These are phyloP conservation scores for Spea multiplicata DNA, from an alignment of 2,113 vertebrate genomes.

Conservation along the genomic window DNA sequence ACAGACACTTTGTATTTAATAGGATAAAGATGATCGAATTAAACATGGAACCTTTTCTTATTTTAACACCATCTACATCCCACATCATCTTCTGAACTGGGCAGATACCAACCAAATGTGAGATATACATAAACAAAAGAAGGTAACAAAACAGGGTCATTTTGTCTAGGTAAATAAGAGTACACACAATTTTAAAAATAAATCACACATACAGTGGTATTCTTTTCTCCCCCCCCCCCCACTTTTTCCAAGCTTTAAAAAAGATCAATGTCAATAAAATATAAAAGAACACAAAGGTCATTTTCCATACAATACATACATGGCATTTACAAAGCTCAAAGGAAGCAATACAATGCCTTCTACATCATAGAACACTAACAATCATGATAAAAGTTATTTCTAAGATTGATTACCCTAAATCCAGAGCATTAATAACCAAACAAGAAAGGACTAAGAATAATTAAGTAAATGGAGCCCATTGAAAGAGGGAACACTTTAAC, in stretches of 20 bases:
- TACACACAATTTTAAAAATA: no score
- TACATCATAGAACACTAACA: constrained; percentile 26
- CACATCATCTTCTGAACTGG: no score
- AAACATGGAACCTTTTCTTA: no score
- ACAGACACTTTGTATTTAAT: no score
- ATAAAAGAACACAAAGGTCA: constrained; percentile 26
- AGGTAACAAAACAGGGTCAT: no score
- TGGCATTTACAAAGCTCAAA: constrained; percentile 38
- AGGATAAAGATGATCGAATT: no score
- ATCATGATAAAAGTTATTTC: constrained; percentile 38
- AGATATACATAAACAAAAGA: no score
- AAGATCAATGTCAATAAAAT: not conserved
- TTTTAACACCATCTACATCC: no score
- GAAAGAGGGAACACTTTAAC: constrained; percentile 40
- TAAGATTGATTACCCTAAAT: constrained; percentile 35
- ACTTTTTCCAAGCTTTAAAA: not conserved
- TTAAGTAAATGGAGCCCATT: constrained; percentile 32
- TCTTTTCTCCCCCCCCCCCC: no score
- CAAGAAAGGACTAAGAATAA: constrained; percentile 35
- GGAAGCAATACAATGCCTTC: constrained; percentile 38
- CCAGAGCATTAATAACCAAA: constrained; percentile 30
- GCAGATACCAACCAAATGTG: no score
- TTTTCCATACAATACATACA: constrained; percentile 35
- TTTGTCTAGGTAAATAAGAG: no score
- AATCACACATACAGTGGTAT: no score